Evolutionary conservation across 2,888 invertebrate species (phyloP), one percentile per base, ranked within the genome.

Genomic region (Dichetophora obliterata): DNA sequence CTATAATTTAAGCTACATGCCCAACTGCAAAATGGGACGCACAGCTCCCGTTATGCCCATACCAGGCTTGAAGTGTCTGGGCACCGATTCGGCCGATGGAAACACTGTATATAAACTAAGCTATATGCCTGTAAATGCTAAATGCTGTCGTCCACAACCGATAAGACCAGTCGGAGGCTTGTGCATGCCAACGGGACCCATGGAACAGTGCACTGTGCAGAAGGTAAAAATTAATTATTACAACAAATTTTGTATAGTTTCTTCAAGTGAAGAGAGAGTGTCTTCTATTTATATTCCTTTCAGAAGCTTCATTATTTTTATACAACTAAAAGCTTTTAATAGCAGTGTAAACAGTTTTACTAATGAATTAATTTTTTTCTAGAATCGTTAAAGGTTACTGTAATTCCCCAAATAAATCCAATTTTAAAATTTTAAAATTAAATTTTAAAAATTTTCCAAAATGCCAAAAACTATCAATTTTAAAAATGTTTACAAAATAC

Each of bases 1-100:
- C 1, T 89, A 89, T 75, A 87, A 87, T 72, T 81, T 89, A 0
- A 89, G 89, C 75, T 89, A 88, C 52, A 83, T 89, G 82, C 88
- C 89, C 6, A 88, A 88, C 71, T 87, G 88, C 70, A 85, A 84
- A 74, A 27, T 81, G 2, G 78, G 77, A 27, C 87, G 85, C 69
- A 81, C 83, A 14, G 80, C 83, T 0, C 83, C 85, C 0, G 79
- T 85, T 71, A 59, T 80, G 52, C 88, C 88, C 0, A 71, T 83
- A 48, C 81, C 82, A 14, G 85, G 82, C 0, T 76, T 88, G 0
- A 82, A 84, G 54, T 83, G 84, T n/a, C 79, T 88, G 19, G 88
- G 88, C 61, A 83, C 82, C 5, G 88, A 87, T 72, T 75, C 82
- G 5, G 83, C 81, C 1, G 85, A 86, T 27, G 82, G 82, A 2